Percentiles rank a stretch among this genome's conserved stretches.
Evolutionary conservation across 1,140 invertebrate genomes (phyloP).

Genomic region (Wiebesia pumilae): DNA sequence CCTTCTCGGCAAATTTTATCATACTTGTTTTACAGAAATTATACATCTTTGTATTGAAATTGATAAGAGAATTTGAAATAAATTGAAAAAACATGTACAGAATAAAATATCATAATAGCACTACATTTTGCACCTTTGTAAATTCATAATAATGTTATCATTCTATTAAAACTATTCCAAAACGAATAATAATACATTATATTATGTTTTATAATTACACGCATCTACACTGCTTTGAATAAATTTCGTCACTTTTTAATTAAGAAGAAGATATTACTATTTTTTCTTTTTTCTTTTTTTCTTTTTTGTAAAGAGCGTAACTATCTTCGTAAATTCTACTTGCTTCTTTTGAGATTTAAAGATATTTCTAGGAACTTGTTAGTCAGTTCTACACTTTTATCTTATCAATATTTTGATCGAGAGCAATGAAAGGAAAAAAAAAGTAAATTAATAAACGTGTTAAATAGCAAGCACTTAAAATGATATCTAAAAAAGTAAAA

Average conservation of each 20-base stretch:
- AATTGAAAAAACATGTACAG: conserved; percentile 40
- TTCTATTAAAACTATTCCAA: conserved; percentile 24
- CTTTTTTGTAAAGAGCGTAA: background rate
- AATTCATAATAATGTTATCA: conserved; percentile 13
- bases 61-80: conserved; percentile 24
- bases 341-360: background rate
- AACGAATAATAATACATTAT: conserved; percentile 25
- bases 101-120: conserved; percentile 34
- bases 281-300: background rate
- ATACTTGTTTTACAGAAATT: conserved; percentile 25
- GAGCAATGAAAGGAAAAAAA: background rate
- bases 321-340: conserved; percentile 2
- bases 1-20: background rate
- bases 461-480: conserved; percentile 33
- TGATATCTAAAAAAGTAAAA: conserved; percentile 23
- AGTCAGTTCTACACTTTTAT: background rate
- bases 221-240: background rate
- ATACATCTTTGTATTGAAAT: conserved; percentile 34
- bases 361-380: conserved; percentile 5
- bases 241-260: background rate
- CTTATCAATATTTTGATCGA: background rate
- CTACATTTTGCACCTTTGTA: conserved; percentile 38
- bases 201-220: conserved; percentile 20
- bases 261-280: background rate
- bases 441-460: conserved; percentile 9